A percentile compares a stretch with the other conserved stretches of the same genome.
These are phyloP conservation scores for Eumeta japonica DNA, from an alignment of 1,140 invertebrate species.

Conservation along the genomic window DNA sequence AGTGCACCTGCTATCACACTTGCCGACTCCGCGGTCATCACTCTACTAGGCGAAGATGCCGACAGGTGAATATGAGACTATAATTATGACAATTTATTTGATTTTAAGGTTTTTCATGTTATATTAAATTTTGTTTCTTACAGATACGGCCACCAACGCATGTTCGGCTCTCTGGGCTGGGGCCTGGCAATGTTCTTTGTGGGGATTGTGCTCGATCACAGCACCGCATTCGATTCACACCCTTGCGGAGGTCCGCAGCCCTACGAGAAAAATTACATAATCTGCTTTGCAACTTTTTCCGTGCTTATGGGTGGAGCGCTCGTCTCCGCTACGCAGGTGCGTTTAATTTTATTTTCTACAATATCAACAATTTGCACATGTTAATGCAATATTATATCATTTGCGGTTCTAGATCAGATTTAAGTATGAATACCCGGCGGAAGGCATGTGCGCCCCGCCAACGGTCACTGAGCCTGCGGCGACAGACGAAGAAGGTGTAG, in stretches of 20 bases:
- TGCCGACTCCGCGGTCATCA: slow-evolving; percentile 93
- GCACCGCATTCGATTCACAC: slow-evolving; percentile 84
- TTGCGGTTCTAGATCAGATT: slow-evolving; percentile 66
- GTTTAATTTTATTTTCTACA: no score
- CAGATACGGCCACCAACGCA: slow-evolving; percentile 92
- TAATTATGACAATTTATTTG: background rate
- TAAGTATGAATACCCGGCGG: slow-evolving; percentile 66
- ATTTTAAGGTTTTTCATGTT: background rate
- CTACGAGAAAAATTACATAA: slow-evolving; percentile 95
- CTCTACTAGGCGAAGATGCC: slow-evolving; percentile 87
- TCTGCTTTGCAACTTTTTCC: slow-evolving; percentile 97
- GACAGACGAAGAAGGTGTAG: no score
- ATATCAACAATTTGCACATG: background rate
- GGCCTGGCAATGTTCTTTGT: slow-evolving; percentile 98
- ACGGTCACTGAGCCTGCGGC: no score
- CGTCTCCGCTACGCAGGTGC: slow-evolving; percentile 82
- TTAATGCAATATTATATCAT: background rate
- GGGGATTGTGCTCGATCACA: slow-evolving; percentile 96
- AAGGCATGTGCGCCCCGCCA: slow-evolving; percentile 18
- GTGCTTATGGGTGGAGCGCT: slow-evolving; percentile 95
- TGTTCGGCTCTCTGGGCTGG: slow-evolving; percentile 98
- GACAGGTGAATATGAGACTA: slow-evolving; percentile 60
- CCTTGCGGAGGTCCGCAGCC: slow-evolving; percentile 85
- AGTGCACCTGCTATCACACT: slow-evolving; percentile 94
- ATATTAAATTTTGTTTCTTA: no score